Evolutionary conservation across 2,113 vertebrate species (phyloP).

Genomic region (Chloroceryle aenea): DNA sequence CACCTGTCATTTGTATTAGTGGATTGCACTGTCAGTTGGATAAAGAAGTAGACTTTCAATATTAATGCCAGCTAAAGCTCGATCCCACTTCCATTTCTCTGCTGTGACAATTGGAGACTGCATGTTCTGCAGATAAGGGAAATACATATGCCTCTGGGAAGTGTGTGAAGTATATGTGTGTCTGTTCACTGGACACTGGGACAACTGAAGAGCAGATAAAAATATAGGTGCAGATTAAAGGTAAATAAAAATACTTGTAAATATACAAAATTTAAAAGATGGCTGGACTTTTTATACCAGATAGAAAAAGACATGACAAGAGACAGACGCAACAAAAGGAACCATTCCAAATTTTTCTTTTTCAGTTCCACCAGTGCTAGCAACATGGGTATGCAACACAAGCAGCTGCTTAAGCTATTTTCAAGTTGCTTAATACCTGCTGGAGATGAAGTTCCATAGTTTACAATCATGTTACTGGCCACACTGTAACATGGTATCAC

Average conservation of each 20-base stretch:
- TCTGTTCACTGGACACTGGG: neutral
- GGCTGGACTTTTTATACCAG: neutral
- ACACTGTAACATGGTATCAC: neutral
- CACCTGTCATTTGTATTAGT: neutral
- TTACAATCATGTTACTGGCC: neutral
- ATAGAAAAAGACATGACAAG: neutral
- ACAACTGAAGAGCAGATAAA: neutral
- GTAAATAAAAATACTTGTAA: neutral
- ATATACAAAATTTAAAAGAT: neutral
- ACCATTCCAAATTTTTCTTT: neutral
- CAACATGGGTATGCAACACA: neutral
- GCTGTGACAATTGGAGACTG: neutral
- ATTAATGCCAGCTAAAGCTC: neutral
- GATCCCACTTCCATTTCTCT: neutral
- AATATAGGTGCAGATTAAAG: neutral
- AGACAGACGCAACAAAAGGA: neutral
- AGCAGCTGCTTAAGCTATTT: constrained; percentile 7
- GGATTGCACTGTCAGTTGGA: neutral
- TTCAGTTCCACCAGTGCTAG: neutral
- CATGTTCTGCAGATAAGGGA: neutral
- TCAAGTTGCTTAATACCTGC: neutral
- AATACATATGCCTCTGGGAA: neutral
- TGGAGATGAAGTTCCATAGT: neutral
- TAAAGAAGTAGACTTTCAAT: neutral
- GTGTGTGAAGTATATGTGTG: neutral